phyloP scores from a whole-genome alignment of 2,113 vertebrate species.

The Piliocolobus tephrosceles region DNA sequence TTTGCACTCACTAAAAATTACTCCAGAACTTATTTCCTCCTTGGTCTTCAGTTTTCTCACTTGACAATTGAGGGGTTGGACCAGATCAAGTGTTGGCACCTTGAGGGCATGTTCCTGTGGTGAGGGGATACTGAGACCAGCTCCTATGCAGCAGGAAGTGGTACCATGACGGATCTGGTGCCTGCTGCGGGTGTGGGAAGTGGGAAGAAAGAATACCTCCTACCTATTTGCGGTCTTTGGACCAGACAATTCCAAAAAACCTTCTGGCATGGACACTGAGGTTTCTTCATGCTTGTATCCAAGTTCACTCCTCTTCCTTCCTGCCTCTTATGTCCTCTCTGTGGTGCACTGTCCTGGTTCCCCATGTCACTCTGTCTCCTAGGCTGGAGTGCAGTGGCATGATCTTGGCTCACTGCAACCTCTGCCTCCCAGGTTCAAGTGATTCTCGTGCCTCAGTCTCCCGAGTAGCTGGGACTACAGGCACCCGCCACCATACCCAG shows the following conservation, averaged over 20 bases:
- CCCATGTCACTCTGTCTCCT: too few species aligned
- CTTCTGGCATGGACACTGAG: not conserved
- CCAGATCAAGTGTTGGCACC: not conserved
- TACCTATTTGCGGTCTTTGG: not conserved
- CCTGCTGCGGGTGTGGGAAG: not conserved
- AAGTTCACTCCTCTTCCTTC: not conserved
- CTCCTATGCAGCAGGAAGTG: not conserved
- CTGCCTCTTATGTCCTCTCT: not conserved
- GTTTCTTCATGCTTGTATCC: not conserved
- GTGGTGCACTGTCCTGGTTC: not conserved
- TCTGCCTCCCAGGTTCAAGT: too few species aligned
- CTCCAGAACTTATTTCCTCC: not conserved
- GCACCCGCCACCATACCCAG: too few species aligned
- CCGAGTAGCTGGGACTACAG: too few species aligned
- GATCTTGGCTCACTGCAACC: too few species aligned
- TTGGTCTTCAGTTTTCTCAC: not conserved
- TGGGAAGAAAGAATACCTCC: not conserved
- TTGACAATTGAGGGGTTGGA: not conserved
- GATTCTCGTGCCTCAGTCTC: too few species aligned
- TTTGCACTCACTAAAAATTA: not conserved
- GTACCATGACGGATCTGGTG: not conserved
- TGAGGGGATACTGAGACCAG: not conserved
- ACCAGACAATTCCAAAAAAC: not conserved
- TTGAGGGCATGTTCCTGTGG: too few species aligned
- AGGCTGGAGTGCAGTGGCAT: too few species aligned